A percentile compares a stretch with the other conserved stretches of the same genome.
phyloP scores from a whole-genome alignment of 2,797 vertebrate species.

The Pampus argenteus region DNA sequence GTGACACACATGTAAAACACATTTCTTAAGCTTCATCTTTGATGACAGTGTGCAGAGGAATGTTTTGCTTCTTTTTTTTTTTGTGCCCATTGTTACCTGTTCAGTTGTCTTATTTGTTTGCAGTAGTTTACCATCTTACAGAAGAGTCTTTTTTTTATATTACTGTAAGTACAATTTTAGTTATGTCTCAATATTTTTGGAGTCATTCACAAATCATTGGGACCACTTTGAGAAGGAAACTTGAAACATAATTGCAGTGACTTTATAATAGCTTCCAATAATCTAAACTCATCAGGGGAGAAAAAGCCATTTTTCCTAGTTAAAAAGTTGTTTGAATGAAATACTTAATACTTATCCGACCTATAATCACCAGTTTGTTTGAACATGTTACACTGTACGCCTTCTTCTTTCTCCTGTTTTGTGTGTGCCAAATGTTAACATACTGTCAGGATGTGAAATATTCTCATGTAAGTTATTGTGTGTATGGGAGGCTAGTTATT shows the following conservation, averaged over 20 bases:
- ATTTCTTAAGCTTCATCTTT: slow-evolving; percentile 5
- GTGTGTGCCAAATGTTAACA: slow-evolving; percentile 48
- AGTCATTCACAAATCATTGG: slow-evolving; percentile 24
- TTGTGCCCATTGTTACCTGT: slow-evolving; percentile 8
- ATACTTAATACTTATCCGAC: slow-evolving; percentile 19
- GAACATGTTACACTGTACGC: slow-evolving; percentile 20
- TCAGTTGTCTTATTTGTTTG: neutral
- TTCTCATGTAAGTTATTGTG: slow-evolving; percentile 67
- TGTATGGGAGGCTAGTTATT: slow-evolving; percentile 40
- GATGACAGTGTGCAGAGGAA: slow-evolving; percentile 2
- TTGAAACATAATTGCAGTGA: slow-evolving; percentile 46
- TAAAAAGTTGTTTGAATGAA: slow-evolving; percentile 22
- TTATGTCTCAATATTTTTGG: slow-evolving; percentile 13
- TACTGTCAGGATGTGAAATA: slow-evolving; percentile 46
- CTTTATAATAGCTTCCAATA: slow-evolving; percentile 18
- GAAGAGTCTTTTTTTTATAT: slow-evolving; percentile 16
- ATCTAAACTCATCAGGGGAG: slow-evolving; percentile 3
- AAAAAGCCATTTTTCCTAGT: neutral
- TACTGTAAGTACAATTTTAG: slow-evolving; percentile 1
- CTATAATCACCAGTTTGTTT: neutral
- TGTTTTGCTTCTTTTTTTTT: neutral
- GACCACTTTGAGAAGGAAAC: slow-evolving; percentile 61
- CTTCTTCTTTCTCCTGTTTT: slow-evolving; percentile 14
- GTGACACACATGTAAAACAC: slow-evolving; percentile 6
- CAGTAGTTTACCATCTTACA: neutral